Evolutionary conservation across 2,797 vertebrate genomes (phyloP), one percentile per base, ranked within the genome.

Genomic region (Clarias laeviceps): DNA sequence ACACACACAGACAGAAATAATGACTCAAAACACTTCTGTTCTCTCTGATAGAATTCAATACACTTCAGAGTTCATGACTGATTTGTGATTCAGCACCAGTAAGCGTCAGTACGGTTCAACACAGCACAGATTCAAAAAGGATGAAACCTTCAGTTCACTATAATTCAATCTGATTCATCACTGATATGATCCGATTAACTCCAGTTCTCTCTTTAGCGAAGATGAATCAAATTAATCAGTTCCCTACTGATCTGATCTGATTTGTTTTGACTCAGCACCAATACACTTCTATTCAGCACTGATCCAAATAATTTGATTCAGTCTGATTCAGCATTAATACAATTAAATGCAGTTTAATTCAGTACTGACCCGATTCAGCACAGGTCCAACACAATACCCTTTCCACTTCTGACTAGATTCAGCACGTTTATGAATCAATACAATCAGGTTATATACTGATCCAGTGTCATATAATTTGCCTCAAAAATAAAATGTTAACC

Each of bases 11-110:
- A 76, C 54, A 83, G 57, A 68, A 45, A 54, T 32, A 78, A 95
- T 95, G 5, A 22, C 57, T 18, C 82, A 95, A 20, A 54, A 45
- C 45, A 45, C 45, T 9, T 45, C 40, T 9, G 40, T 45, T 40
- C 37, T 40, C 37, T 40, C 37, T 11, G 45, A 45, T 45, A 11
- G 9, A 2, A 45, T 45, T 2, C 45, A 45, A 45, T 45, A 45
- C 45, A 45, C 45, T 11, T 45, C 45, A 45, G 37, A 37, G 45
- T 45, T 14, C 45, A 50, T 50, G 45, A 50, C 11, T 50, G 45
- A 50, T 50, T 37, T 69, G 15, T 69, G 15, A 65, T 29, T 27
- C 64, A 65, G n/a, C 8, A 62, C 1, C 61, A 3, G n/a, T 62
- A 9, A 22, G 57, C 17, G 4, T 59, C 57, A 3, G 14, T 29